These are phyloP conservation scores for Danio rerio DNA, from an alignment of 2,113 vertebrate genomes.

Conservation along the genomic window GRCz12tu NC_133193.1:18127501-18128000, in stretches of 20 bases:
- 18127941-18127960: conserved; percentile 57
- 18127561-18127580: too few relatives aligned
- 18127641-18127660: too few relatives aligned
- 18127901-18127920: conserved; percentile 60
- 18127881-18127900: not conserved
- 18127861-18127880: not conserved
- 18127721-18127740: too few relatives aligned
- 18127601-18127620: too few relatives aligned
- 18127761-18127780: not conserved
- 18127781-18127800: not conserved
- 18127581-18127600: too few relatives aligned
- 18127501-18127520: too few relatives aligned
- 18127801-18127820: not conserved
- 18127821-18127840: not conserved
- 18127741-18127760: not conserved
- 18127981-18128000: not conserved
- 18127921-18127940: conserved; percentile 69
- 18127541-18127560: too few relatives aligned
- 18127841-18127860: not conserved
- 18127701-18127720: too few relatives aligned
- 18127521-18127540: too few relatives aligned
- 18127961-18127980: conserved; percentile 23
- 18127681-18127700: too few relatives aligned
- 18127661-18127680: too few relatives aligned
- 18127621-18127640: too few relatives aligned